Evolutionary conservation across 2,888 invertebrate species (phyloP).

Genomic region (Morpho achilles): DNA sequence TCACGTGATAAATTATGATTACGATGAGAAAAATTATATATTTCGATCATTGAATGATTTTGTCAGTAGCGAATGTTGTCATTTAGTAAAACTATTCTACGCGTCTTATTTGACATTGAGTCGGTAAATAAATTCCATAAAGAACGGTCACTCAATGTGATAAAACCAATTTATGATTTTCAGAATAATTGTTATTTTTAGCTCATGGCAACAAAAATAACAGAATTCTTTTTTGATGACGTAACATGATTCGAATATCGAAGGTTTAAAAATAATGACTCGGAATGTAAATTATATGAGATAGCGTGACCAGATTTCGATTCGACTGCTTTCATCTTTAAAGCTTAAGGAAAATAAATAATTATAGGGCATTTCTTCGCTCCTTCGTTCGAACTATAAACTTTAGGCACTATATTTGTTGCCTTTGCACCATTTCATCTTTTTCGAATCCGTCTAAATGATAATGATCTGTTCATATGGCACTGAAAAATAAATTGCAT

Average conservation of each 20-base stretch:
- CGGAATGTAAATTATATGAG: conserved; percentile 2
- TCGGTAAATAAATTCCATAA: conserved; percentile 17
- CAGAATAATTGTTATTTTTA: conserved; percentile 30
- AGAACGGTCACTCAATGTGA: conserved; percentile 20
- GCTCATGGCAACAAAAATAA: conserved; percentile 27
- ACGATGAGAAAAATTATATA: no score
- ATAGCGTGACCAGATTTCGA: conserved; percentile 24
- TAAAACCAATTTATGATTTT: conserved; percentile 9
- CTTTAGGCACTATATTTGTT: conserved; percentile 11
- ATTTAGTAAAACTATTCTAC: conserved; percentile 1
- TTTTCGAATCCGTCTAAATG: conserved; percentile 16
- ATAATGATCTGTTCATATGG: conserved; percentile 27
- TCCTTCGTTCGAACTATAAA: conserved; percentile 14
- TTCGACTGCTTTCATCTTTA: conserved; percentile 18
- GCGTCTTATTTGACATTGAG: conserved; percentile 18
- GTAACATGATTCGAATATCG: no score
- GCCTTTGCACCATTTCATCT: conserved; percentile 11
- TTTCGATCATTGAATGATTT: no score
- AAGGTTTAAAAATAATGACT: not conserved
- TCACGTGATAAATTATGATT: no score
- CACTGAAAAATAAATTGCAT: conserved; percentile 26
- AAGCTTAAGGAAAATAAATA: conserved; percentile 28
- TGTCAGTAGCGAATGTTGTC: not conserved
- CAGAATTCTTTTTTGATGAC: conserved; percentile 20
- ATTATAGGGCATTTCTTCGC: conserved; percentile 14